phyloP scores from a whole-genome alignment of 2,113 vertebrate species.

The Anser cygnoides region DNA sequence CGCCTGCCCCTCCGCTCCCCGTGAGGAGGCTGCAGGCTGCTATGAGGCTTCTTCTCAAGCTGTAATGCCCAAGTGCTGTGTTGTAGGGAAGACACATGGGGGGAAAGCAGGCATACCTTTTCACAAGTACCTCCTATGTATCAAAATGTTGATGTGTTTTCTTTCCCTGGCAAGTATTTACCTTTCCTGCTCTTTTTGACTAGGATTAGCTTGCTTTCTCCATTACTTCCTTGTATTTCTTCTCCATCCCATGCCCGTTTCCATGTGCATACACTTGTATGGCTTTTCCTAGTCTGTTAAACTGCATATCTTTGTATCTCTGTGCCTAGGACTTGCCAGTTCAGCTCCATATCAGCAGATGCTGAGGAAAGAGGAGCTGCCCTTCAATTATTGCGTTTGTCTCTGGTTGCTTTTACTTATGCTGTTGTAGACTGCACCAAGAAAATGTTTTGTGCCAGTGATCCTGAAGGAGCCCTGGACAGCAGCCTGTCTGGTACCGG shows the following conservation, averaged over 20 bases:
- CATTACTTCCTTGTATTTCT: neutral
- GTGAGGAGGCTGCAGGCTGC: too few relatives aligned
- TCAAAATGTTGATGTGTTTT: neutral
- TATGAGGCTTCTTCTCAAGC: too few relatives aligned
- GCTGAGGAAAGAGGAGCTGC: neutral
- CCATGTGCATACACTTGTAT: fast-evolving
- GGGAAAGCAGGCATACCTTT: too few relatives aligned
- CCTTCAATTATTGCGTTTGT: fast-evolving
- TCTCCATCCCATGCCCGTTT: neutral
- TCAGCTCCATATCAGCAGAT: neutral
- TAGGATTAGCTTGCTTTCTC: neutral
- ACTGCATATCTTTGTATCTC: fast-evolving
- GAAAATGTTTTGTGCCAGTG: neutral
- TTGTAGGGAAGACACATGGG: too few relatives aligned
- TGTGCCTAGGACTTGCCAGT: fast-evolving
- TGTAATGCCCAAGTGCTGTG: too few relatives aligned
- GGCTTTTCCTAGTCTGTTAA: fast-evolving
- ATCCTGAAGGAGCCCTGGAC: neutral
- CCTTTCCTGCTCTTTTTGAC: neutral
- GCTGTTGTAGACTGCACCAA: fast-evolving
- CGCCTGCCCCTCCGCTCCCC: too few relatives aligned
- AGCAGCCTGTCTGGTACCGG: neutral
- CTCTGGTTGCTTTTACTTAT: neutral
- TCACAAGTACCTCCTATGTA: fast-evolving
- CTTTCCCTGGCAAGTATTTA: neutral